phyloP scores from a whole-genome alignment of 2,113 vertebrate species.

The Hydrochoerus hydrochaeris region DNA sequence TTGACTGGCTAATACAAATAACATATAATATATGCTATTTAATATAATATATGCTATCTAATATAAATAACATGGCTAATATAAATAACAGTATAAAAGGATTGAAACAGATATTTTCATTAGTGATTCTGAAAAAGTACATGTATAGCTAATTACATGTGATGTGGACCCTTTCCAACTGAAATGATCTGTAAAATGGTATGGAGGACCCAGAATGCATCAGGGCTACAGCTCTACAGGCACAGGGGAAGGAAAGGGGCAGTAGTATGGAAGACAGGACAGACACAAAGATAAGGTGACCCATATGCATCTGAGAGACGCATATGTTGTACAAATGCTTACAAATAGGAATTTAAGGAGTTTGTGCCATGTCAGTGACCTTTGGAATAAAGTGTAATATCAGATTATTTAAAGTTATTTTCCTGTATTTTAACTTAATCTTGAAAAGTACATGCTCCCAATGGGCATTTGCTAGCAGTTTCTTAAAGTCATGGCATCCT shows the following conservation, averaged over 20 bases:
- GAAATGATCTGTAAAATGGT: not conserved
- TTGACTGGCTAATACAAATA: not conserved
- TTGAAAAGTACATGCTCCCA: not conserved
- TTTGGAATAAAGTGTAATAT: not conserved
- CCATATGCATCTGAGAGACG: not conserved
- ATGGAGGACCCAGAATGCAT: not conserved
- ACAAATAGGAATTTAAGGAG: not conserved
- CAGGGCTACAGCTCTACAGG: not conserved
- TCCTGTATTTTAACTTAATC: not conserved
- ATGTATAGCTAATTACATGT: not conserved
- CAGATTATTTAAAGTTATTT: not conserved
- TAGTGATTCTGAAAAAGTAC: not conserved
- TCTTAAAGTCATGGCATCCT: not conserved
- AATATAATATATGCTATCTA: too few relatives aligned
- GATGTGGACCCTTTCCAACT: not conserved
- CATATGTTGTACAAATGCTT: not conserved
- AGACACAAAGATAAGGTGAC: not conserved
- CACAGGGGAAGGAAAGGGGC: not conserved
- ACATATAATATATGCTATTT: too few relatives aligned
- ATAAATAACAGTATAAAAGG: not conserved
- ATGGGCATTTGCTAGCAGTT: not conserved
- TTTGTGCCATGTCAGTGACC: not conserved
- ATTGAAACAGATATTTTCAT: not conserved
- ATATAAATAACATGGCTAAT: too few relatives aligned
- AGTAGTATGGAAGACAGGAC: not conserved